Base-by-base conservation (phyloP, 2,113 vertebrate species). In the Podarcis muralis region DNA sequence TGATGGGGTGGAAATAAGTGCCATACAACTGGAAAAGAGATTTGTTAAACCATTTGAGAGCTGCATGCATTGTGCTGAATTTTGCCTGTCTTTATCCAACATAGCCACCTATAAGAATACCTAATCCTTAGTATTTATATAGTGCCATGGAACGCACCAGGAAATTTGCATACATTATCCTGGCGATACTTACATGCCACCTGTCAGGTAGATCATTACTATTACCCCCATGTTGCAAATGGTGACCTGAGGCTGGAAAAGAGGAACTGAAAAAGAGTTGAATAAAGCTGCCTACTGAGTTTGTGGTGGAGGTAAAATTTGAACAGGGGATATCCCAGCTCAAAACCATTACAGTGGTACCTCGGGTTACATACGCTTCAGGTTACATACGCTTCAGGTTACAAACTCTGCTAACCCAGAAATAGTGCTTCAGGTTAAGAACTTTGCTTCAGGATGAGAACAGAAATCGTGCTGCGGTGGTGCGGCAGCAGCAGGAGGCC, bases 11-110 rank as follows among this genome's bases (percentile, higher is more conserved):
- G 13, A 53, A 20, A 76, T 40, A 69, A 57, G 27, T 59, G 20
- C 5, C 76, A 30, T 13, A 11, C 53, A 23, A 62, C 86, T 48
- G 6, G 57, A 88, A 69, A 86, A 88, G 43, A 76, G 83, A 91
- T 88, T 93, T 89, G 25, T 20, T 83, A 83, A 94, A 93, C 83
- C 90, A 81, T 93, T 7, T 27, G 74, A 81, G 82, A 53, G 57
- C 11, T 57, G 43, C 12, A 16, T 35, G 35, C 7, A 74, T 20
- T 74, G 40, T 37, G 20, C 37, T 69, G 20, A 53, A 32, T 79
- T 32, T 35, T 37, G 13, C 77, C 84, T 37, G 2, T 57, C 43
- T 22, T 71, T 78, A n/a, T 62, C 40, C 75, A 87, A 25, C 2
- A 0, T 65, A n/a, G 12, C 16, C 8, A 53, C 9, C 59, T 59